Evolutionary conservation across 2,888 invertebrate species (phyloP).

Genomic region (Amphiduros pacificus): DNA sequence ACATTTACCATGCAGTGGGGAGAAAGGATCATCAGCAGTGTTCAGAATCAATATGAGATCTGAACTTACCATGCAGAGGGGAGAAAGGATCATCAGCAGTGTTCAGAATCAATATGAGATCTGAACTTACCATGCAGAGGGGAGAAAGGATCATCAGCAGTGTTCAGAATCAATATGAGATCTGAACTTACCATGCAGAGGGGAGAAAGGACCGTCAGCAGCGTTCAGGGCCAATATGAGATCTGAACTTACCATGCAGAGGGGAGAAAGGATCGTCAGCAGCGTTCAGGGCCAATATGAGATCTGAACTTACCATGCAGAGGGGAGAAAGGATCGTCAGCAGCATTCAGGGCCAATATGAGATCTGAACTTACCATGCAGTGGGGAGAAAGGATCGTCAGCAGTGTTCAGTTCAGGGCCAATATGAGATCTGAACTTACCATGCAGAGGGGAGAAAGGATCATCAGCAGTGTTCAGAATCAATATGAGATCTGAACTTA

Average conservation of each 20-base stretch:
- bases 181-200: conserved; percentile 68
- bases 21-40: conserved; percentile 88
- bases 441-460: conserved; percentile 79
- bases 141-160: conserved; percentile 88
- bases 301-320: conserved; percentile 67
- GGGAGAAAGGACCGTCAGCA: conserved; percentile 88
- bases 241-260: no score
- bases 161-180: no score
- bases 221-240: no score
- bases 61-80: conserved; percentile 70
- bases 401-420: no score
- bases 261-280: no score
- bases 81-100: conserved; percentile 90
- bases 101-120: no score
- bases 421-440: no score
- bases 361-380: no score
- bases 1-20: conserved; percentile 71
- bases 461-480: conserved; percentile 87
- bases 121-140: conserved; percentile 70
- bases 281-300: no score
- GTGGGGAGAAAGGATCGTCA: no score
- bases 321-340: conserved; percentile 88
- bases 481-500: no score
- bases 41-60: no score
- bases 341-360: conserved; percentile 81